Percentiles rank a stretch among this genome's conserved stretches.
phyloP scores from a whole-genome alignment of 2,113 vertebrate species.

The Lanius ludovicianus region DNA sequence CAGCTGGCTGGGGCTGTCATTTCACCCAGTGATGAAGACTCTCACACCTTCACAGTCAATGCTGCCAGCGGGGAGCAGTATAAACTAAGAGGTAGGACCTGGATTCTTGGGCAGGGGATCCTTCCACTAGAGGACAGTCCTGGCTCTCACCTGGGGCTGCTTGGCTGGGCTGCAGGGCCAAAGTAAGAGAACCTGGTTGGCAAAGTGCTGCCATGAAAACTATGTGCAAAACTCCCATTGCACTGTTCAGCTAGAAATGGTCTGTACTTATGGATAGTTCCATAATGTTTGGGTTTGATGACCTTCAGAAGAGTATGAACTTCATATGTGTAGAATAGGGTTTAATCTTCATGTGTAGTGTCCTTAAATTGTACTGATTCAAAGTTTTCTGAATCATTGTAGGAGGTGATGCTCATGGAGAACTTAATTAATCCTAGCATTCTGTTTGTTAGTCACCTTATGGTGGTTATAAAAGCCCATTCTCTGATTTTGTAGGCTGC shows the following conservation, averaged over 20 bases:
- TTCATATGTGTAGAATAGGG: not conserved
- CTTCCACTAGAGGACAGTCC: conserved; percentile 45
- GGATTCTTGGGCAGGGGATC: not conserved
- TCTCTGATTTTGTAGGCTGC: not conserved
- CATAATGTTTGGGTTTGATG: not conserved
- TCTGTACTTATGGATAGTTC: not conserved
- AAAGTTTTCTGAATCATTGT: not conserved
- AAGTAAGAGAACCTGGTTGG: not conserved
- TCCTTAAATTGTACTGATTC: not conserved
- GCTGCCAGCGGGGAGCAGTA: conserved; percentile 97
- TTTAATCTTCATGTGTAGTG: not conserved
- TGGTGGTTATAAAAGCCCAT: not conserved
- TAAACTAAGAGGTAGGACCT: conserved; percentile 89
- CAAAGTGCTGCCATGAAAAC: not conserved
- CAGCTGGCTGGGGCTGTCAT: conserved; percentile 95
- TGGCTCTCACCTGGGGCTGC: not conserved
- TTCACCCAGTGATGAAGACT: conserved; percentile 98
- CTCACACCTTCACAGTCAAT: conserved; percentile 96
- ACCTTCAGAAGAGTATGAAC: not conserved
- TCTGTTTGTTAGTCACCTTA: not conserved
- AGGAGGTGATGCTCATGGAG: not conserved
- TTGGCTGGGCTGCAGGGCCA: not conserved
- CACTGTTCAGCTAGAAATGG: rapidly evolving
- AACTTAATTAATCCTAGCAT: not conserved
- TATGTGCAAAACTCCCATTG: not conserved